A percentile compares a stretch with the other conserved stretches of the same genome.
phyloP scores from a whole-genome alignment of 2,888 invertebrate species.

The Stegophylla sp. region DNA sequence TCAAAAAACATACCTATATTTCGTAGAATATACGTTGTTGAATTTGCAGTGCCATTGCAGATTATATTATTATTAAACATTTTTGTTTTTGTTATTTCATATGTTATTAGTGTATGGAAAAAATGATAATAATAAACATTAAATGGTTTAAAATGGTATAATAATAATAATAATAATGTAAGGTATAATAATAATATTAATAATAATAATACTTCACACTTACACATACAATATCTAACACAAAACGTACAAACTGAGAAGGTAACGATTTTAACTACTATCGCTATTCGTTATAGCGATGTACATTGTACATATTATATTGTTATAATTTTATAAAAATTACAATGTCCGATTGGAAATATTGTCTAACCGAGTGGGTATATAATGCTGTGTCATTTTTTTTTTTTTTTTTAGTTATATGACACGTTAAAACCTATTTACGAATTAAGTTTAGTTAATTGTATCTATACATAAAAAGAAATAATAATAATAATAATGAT shows the following conservation, averaged over 20 bases:
- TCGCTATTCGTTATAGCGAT: not conserved
- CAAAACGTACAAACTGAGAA: constrained; percentile 26
- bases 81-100: too few relatives aligned
- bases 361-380: not conserved
- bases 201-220: constrained; percentile 56
- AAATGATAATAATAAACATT: not conserved
- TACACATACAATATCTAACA: constrained; percentile 32
- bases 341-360: not conserved
- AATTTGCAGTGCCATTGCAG: too few relatives aligned
- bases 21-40: too few relatives aligned
- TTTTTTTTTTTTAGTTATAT: not conserved
- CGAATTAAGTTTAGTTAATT: constrained; percentile 22
- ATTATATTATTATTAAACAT: too few relatives aligned
- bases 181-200: constrained; percentile 11
- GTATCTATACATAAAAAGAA: constrained; percentile 4
- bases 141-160: constrained; percentile 17
- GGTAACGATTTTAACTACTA: constrained; percentile 52
- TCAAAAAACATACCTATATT: too few relatives aligned
- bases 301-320: constrained; percentile 5
- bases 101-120: not conserved
- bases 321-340: not conserved
- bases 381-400: not conserved
- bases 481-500: too few relatives aligned
- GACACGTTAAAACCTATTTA: not conserved
- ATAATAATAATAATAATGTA: constrained; percentile 28